Base-by-base conservation (phyloP, 2,888 invertebrate species). In the Quadroppia sp. region DNA sequence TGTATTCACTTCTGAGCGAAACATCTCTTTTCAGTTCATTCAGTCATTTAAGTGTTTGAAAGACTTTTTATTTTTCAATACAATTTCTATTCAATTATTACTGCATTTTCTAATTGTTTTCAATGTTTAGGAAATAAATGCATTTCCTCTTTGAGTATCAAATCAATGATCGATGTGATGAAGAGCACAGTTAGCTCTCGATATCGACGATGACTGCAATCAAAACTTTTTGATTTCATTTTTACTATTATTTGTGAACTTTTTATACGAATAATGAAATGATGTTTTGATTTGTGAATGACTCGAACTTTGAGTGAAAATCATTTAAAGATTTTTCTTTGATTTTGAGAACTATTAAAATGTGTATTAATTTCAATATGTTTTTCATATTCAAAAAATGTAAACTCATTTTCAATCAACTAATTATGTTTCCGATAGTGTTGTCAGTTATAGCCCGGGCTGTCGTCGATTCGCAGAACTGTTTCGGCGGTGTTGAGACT, bases 401-500 rank as follows among this genome's bases (percentile, higher is more conserved):
- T 4, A 59, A n/a, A 59, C 7, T 32, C 30, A 1, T 59, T 3
- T 59, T 23, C 3, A 59, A 59, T 28, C 59, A 28, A 28, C 15
- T 59, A 59, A 73, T 73, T 45, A 72, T 75, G 75, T 11, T 75
- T 32, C 75, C 75, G n/a, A 61, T 75, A 15, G 64, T 75, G 28
- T n/a, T 75, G 15, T 61, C 75, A 32, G 72, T 75, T 32, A 72
- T 75, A 32, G 73, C 70, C 23, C 20, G 75, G 50, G 67, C 72
- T 23, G 28, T 72, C 7, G 75, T 75, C 42, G 40, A 59, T 1
- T 75, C 76, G 17, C 77, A 79, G 72, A 78, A 78, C 56, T 83
- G 83, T 78, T 83, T 83, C 77, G 83, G 83, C 11, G 83, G 83
- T 13, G 81, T 82, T 48, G 82, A 83, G 77, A 82, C 83, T 3